Base-by-base conservation (phyloP, 2,113 vertebrate species). In the Aix galericulata region DNA sequence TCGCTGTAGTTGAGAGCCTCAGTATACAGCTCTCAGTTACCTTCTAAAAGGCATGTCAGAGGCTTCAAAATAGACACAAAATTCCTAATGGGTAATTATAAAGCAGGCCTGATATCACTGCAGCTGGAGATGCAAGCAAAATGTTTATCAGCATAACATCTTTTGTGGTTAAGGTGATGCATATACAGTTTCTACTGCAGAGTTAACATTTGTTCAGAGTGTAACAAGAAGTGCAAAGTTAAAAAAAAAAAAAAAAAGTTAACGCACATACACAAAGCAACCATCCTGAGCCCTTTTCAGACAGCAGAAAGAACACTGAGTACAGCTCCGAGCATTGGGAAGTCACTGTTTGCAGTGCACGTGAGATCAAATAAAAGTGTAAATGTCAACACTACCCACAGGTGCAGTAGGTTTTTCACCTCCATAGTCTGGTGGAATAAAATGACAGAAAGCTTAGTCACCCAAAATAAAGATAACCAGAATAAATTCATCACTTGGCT, bases 51-150 rank as follows among this genome's bases (percentile, higher is more conserved):
- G 76, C 73, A 71, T 0, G 5, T 52, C 56, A 64, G 68, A 93
- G 52, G 42, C 85, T 93, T 94, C 64, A 88, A 93, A 93, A 94
- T 42, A 93, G 85, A 93, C 60, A 72, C 63, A 80, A 40, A 89
- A 80, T 71, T 95, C 82, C 60, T 89, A 91, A 42, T 9, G 58
- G 72, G 67, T 71, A 88, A 83, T 88, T 80, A 56, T 42, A 38
- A 79, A 96, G 63, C 36, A 72, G n/a, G 17, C 58, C 75, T 86
- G 34, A 11, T 22, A 52, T 64, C 82, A 50, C 60, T 32, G 60
- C 59, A 95, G 85, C 59, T 88, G 64, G 46, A 85, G 46, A 38
- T 77, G 40, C 38, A 91, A 71, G 42, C 81, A 83, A 32, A 78
- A 55, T 44, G 7, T 40, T 81, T 69, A 80, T 74, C 68, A 77